phyloP scores from a whole-genome alignment of 2,888 invertebrate species.

The Pheosia tremula region DNA sequence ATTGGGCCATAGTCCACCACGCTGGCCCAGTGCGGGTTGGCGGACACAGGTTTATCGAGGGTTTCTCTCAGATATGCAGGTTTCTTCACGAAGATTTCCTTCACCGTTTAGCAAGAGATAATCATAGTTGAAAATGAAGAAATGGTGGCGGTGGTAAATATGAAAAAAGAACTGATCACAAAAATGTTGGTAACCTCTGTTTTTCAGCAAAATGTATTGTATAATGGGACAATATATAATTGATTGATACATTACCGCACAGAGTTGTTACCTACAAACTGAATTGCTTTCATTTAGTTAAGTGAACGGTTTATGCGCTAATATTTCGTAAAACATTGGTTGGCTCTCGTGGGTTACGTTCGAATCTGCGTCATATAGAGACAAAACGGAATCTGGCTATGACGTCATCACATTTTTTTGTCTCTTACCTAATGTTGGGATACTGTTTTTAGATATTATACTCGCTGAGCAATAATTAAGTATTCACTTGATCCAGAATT shows the following conservation, averaged over 20 bases:
- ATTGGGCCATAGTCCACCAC: no score
- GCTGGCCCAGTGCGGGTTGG: no score
- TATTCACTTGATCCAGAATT: no score
- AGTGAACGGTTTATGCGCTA: slow-evolving; percentile 17
- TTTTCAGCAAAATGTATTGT: background rate
- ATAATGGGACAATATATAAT: slow-evolving; percentile 25
- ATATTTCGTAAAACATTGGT: background rate
- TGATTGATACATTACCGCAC: slow-evolving; percentile 39
- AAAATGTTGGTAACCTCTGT: background rate
- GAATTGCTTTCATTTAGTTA: slow-evolving; percentile 17
- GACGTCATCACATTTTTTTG: background rate
- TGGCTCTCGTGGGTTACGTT: background rate
- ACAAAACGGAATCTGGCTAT: background rate
- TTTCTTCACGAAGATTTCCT: no score
- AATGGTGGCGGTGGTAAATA: no score
- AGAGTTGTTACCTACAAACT: slow-evolving; percentile 8
- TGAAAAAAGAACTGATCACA: background rate
- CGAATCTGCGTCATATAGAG: slow-evolving; percentile 1
- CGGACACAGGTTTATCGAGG: no score
- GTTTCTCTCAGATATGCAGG: no score
- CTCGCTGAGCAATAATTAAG: no score
- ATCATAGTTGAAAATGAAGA: no score
- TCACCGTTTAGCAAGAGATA: no score
- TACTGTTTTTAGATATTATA: no score
- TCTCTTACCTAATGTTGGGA: background rate